A percentile compares a stretch with the other conserved stretches of the same genome.
These are phyloP conservation scores for Morus bassanus DNA, from an alignment of 2,797 vertebrate genomes.

Conservation along the genomic window DNA sequence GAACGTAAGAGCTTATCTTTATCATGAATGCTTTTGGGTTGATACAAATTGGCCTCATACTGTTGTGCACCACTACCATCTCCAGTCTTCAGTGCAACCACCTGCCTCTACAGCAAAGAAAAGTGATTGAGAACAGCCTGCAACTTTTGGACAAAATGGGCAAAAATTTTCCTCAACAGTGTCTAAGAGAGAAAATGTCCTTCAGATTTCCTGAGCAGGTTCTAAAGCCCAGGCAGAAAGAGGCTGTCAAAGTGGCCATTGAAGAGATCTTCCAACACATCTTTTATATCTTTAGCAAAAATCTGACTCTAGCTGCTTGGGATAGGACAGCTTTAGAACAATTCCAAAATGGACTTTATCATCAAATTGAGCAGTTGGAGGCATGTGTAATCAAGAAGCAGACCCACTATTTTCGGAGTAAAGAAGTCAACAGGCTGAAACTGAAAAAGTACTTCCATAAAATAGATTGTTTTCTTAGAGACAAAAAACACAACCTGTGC, in stretches of 20 bases:
- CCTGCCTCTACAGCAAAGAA: slow-evolving; percentile 45
- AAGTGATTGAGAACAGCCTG: slow-evolving; percentile 18
- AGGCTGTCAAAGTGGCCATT: neutral
- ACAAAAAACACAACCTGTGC: slow-evolving; percentile 49
- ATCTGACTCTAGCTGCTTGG: slow-evolving; percentile 60
- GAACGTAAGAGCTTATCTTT: neutral
- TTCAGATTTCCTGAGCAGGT: slow-evolving; percentile 59
- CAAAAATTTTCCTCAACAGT: slow-evolving; percentile 29
- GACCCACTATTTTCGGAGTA: neutral
- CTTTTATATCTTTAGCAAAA: slow-evolving; percentile 50
- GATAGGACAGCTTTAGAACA: neutral
- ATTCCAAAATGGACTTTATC: slow-evolving; percentile 28
- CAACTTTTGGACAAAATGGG: slow-evolving; percentile 52
- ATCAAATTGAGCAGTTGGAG: slow-evolving; percentile 39
- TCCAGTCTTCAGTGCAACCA: slow-evolving; percentile 7
- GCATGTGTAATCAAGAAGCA: neutral
- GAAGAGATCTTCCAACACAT: slow-evolving; percentile 62
- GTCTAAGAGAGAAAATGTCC: slow-evolving; percentile 30
- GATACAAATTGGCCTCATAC: slow-evolving; percentile 17
- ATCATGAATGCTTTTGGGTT: slow-evolving; percentile 55
- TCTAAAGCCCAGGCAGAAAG: slow-evolving; percentile 3
- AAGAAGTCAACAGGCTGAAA: slow-evolving; percentile 4
- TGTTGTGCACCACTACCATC: neutral
- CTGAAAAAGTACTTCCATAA: slow-evolving; percentile 64
- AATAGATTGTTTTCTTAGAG: slow-evolving; percentile 46